phyloP scores from a whole-genome alignment of 2,888 invertebrate species.

The Xestia ashworthii region DNA sequence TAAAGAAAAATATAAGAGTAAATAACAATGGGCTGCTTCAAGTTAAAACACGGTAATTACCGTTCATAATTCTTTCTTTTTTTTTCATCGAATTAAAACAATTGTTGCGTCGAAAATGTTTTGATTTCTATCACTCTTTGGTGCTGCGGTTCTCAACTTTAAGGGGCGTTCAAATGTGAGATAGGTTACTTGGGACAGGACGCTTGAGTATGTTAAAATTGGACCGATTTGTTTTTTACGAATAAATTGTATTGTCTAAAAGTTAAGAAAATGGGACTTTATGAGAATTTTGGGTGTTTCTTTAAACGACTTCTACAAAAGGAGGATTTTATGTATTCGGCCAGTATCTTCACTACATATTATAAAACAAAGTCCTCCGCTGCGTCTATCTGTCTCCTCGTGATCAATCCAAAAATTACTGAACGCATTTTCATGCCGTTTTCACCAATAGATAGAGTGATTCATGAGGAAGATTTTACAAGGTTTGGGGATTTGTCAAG shows the following conservation, averaged over 20 bases:
- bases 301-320: neutral
- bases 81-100: constrained; percentile 84
- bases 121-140: constrained; percentile 80
- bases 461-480: too few species aligned
- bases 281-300: neutral
- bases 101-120: constrained; percentile 76
- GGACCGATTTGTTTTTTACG: neutral
- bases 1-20: constrained; percentile 73
- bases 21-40: constrained; percentile 81
- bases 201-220: constrained; percentile 1
- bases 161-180: constrained; percentile 31
- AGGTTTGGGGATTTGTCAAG: too few species aligned
- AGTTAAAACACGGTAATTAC: constrained; percentile 84
- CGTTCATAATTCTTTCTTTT: constrained; percentile 84
- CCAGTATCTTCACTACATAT: too few species aligned
- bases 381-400: too few species aligned
- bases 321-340: too few species aligned
- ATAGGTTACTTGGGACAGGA: constrained; percentile 26
- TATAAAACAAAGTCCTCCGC: too few species aligned
- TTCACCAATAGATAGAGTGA: too few species aligned
- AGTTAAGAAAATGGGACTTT: neutral
- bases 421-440: too few species aligned
- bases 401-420: too few species aligned
- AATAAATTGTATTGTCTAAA: too few species aligned
- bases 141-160: constrained; percentile 70